Percentiles rank a stretch among this genome's conserved stretches.
phyloP scores from a whole-genome alignment of 2,113 vertebrate species.

The Catharus fuscescens region DNA sequence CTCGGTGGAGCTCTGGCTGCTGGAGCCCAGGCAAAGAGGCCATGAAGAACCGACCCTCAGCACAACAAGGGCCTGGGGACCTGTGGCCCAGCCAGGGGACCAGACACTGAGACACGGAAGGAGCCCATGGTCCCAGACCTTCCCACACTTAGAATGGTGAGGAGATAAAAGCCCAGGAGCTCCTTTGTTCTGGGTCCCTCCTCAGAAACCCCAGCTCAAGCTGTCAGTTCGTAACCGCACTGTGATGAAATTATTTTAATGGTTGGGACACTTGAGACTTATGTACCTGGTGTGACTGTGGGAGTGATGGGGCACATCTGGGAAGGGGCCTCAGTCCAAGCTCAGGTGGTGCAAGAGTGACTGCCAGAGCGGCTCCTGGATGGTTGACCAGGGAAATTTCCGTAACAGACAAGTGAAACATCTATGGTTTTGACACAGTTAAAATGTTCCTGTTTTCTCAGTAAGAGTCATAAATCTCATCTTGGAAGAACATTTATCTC shows the following conservation, averaged over 20 bases:
- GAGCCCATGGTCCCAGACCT: rapidly evolving
- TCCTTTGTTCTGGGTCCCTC: not conserved
- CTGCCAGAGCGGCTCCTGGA: not conserved
- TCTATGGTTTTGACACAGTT: not conserved
- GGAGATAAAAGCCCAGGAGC: not conserved
- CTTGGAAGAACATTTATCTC: not conserved
- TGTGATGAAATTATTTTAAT: not conserved
- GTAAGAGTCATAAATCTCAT: not conserved
- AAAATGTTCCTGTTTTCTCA: not conserved
- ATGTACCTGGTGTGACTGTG: not conserved
- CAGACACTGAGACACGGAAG: not conserved
- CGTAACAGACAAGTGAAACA: not conserved
- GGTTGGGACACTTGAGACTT: rapidly evolving
- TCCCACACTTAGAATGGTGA: rapidly evolving
- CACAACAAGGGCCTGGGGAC: not conserved
- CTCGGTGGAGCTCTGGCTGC: not conserved
- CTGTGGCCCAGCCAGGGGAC: not conserved
- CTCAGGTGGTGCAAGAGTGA: not conserved
- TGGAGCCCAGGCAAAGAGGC: not conserved
- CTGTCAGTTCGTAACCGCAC: not conserved
- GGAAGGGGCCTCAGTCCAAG: rapidly evolving
- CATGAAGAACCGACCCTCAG: not conserved
- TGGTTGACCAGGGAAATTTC: not conserved
- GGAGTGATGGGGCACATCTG: not conserved
- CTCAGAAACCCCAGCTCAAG: not conserved